A percentile compares a stretch with the other conserved stretches of the same genome.
These are phyloP conservation scores for Talpa occidentalis DNA, from an alignment of 2,113 vertebrate genomes.

Conservation along the genomic window DNA sequence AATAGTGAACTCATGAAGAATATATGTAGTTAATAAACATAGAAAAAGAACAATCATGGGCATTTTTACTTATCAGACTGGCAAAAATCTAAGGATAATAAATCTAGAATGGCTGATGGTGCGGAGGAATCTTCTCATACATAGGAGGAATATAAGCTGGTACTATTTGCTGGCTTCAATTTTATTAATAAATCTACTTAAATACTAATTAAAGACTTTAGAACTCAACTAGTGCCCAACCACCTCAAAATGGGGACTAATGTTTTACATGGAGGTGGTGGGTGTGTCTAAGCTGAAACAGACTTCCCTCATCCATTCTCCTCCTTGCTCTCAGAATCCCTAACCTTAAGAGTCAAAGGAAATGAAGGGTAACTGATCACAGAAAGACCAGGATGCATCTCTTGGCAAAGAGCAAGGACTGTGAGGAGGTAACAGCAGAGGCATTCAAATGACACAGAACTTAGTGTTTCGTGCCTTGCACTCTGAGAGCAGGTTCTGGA, in stretches of 20 bases:
- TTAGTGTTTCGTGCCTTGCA: fast-evolving
- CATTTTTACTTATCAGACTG: not conserved
- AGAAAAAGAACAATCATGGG: not conserved
- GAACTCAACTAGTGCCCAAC: not conserved
- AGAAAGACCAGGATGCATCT: not conserved
- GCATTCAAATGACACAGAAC: fast-evolving
- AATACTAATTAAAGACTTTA: fast-evolving
- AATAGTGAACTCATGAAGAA: not conserved
- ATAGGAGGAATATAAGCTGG: fast-evolving
- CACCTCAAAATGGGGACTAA: too few species aligned
- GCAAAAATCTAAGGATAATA: not conserved
- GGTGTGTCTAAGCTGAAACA: not conserved
- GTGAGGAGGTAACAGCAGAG: fast-evolving
- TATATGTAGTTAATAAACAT: too few species aligned
- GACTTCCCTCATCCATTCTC: not conserved
- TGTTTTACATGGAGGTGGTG: fast-evolving
- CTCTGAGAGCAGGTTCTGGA: not conserved
- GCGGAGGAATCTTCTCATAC: fast-evolving
- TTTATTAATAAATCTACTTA: not conserved
- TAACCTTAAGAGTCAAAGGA: not conserved
- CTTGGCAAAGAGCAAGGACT: not conserved
- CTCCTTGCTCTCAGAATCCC: not conserved
- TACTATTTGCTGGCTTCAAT: too few species aligned
- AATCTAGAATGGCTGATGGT: not conserved
- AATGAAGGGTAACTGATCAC: not conserved